Evolutionary conservation across 2,797 vertebrate genomes (phyloP).

Genomic region (Cuniculus paca): DNA sequence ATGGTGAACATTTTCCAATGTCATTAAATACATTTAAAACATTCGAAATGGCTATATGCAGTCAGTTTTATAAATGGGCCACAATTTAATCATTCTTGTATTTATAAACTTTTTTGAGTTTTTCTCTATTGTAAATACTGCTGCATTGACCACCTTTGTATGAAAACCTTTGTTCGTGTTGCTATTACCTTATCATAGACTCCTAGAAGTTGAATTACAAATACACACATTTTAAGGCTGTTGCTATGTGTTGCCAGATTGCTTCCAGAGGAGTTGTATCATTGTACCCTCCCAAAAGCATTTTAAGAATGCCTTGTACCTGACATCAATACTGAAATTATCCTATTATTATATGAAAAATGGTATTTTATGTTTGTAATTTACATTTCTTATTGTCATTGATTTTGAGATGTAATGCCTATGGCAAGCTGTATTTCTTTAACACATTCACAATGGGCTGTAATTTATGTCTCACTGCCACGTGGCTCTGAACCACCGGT

Average conservation of each 20-base stretch:
- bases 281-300: conserved; percentile 9
- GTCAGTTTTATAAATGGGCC: conserved; percentile 33
- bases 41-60: conserved; percentile 46
- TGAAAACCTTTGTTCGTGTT: neutral
- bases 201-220: conserved; percentile 49
- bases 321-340: neutral
- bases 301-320: neutral
- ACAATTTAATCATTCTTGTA: conserved; percentile 57
- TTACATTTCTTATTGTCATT: conserved; percentile 35
- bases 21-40: conserved; percentile 53
- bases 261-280: conserved; percentile 76
- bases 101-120: conserved; percentile 53
- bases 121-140: conserved; percentile 55
- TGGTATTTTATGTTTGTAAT: conserved; percentile 30
- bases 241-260: conserved; percentile 21
- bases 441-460: neutral
- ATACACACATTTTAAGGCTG: conserved; percentile 41
- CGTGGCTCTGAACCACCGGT: neutral
- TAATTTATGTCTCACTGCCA: neutral
- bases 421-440: conserved; percentile 12
- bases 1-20: conserved; percentile 43
- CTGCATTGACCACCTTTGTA: conserved; percentile 5
- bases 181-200: conserved; percentile 34
- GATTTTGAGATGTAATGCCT: conserved; percentile 48
- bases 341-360: conserved; percentile 31